Conservation (phyloP, 2,797 vertebrate genomes). For the Acrossocheilus fasciatus region DNA sequence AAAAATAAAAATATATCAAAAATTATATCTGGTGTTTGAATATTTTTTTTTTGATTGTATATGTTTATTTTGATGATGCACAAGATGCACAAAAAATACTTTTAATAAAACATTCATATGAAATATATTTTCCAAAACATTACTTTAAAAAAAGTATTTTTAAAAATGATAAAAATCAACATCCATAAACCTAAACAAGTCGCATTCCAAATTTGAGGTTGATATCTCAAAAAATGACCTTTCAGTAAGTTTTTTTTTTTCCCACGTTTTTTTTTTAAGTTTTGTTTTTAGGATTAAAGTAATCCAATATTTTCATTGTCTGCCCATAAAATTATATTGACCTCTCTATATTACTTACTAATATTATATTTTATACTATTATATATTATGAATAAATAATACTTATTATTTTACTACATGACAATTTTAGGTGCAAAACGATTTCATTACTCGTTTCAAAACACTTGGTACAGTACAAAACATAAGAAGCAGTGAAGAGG, state of each 20-base stretch:
- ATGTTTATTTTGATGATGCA: no score
- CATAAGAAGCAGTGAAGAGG: conserved; percentile 47
- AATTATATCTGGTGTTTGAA: no score
- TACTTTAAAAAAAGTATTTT: not conserved
- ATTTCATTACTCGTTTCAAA: not conserved
- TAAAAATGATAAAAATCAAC: not conserved
- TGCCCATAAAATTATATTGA: not conserved
- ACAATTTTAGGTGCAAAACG: not conserved
- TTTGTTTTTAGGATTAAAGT: not conserved
- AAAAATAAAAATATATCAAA: no score
- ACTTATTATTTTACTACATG: not conserved
- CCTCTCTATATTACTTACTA: not conserved
- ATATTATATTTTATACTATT: not conserved
- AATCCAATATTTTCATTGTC: not conserved
- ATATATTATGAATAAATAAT: not conserved
- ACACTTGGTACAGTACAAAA: not conserved
- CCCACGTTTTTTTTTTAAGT: not conserved
- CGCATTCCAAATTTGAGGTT: not conserved
- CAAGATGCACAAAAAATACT: no score
- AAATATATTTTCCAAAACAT: not conserved
- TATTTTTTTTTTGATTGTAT: no score
- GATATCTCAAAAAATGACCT: not conserved
- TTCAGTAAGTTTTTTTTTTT: not conserved
- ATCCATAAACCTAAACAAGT: not conserved
- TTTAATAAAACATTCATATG: no score